Evolutionary conservation across 2,888 invertebrate genomes (phyloP).

Genomic region (Drosophila setosimentum): DNA sequence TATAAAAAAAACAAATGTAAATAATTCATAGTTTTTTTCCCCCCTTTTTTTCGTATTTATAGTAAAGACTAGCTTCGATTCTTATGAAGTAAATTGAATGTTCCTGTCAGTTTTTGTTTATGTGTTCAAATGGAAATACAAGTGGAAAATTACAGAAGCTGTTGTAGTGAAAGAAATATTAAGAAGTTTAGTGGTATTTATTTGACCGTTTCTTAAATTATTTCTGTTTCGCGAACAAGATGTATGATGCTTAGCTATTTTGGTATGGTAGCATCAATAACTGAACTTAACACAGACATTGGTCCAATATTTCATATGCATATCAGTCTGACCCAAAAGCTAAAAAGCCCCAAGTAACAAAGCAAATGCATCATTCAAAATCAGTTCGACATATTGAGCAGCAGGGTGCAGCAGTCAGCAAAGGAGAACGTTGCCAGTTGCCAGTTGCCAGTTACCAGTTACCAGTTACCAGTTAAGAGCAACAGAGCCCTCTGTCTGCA

Average conservation of each 20-base stretch:
- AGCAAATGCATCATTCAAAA: constrained; percentile 72
- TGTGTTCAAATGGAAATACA: constrained; percentile 16
- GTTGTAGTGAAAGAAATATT: constrained; percentile 2
- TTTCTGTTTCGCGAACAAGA: background rate
- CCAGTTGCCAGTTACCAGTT: background rate
- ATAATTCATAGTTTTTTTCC: background rate
- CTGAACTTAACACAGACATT: constrained; percentile 57
- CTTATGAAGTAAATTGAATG: background rate
- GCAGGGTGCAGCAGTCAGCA: constrained; percentile 52
- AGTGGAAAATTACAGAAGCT: constrained; percentile 26
- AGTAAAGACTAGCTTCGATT: constrained; percentile 3
- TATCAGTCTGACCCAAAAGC: constrained; percentile 29
- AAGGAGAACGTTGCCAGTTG: background rate
- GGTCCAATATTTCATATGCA: constrained; percentile 60
- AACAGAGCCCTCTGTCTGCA: constrained; percentile 52
- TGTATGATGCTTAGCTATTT: constrained; percentile 2
- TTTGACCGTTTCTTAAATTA: constrained; percentile 52
- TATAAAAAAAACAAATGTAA: no score
- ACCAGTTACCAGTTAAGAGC: constrained; percentile 1
- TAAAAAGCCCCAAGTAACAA: constrained; percentile 54
- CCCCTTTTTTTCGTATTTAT: background rate
- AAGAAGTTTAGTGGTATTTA: constrained; percentile 22
- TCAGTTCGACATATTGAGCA: constrained; percentile 65
- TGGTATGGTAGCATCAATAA: constrained; percentile 43
- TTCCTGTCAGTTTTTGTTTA: constrained; percentile 17